Conservation (phyloP, 2,888 invertebrate genomes). For the Phaedon cochleariae region DNA sequence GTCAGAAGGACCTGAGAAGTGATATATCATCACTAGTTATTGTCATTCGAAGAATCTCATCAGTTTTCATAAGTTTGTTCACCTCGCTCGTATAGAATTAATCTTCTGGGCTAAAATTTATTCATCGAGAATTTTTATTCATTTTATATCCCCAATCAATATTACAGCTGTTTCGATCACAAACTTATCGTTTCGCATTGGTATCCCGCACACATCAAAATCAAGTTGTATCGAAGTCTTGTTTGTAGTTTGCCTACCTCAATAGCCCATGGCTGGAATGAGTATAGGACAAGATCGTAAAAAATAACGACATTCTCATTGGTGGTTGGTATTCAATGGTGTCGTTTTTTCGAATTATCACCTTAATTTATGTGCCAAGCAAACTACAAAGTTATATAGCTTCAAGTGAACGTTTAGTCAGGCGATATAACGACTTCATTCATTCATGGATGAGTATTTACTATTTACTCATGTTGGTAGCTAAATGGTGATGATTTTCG, state of each 20-base stretch:
- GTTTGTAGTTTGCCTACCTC: background rate
- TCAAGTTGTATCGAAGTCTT: background rate
- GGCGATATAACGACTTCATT: background rate
- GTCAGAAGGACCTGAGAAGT: background rate
- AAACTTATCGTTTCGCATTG: background rate
- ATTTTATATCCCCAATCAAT: background rate
- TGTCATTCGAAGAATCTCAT: background rate
- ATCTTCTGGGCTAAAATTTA: background rate
- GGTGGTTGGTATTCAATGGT: background rate
- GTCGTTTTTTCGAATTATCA: background rate
- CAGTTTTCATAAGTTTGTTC: background rate
- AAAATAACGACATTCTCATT: background rate
- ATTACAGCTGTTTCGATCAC: background rate
- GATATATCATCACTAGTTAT: background rate
- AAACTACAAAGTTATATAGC: background rate
- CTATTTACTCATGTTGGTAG: background rate
- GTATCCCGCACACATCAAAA: too few species aligned
- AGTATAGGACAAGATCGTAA: background rate
- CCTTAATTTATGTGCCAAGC: background rate
- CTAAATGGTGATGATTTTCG: background rate
- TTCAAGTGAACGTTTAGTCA: background rate
- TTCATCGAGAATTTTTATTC: background rate
- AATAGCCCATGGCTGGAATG: background rate
- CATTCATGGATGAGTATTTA: background rate
- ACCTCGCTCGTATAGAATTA: background rate